phyloP scores from a whole-genome alignment of 2,888 invertebrate genomes.

The Agrotis clavis region DNA sequence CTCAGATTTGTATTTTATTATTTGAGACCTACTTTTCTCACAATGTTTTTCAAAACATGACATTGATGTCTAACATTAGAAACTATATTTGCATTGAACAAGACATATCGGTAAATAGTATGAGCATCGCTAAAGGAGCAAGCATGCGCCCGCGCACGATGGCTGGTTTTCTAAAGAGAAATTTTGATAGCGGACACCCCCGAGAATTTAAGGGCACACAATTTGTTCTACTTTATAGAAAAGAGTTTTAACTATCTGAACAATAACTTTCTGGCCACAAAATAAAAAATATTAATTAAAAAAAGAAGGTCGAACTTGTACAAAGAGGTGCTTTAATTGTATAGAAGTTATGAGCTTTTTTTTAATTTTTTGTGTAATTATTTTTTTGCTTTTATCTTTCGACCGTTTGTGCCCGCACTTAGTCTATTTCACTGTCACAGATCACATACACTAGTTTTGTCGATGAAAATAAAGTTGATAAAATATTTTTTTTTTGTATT shows the following conservation, averaged over 20 bases:
- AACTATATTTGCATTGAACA: no score
- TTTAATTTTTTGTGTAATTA: no score
- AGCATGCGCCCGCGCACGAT: no score
- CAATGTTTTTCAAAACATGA: no score
- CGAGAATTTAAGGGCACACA: no score
- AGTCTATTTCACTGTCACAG: constrained; percentile 52
- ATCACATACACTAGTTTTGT: constrained; percentile 70
- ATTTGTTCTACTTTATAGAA: background rate
- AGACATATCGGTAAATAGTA: no score
- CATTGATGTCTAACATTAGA: no score
- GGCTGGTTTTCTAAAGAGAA: no score
- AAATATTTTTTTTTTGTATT: constrained; percentile 29
- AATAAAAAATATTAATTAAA: constrained; percentile 1
- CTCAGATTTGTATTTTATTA: no score
- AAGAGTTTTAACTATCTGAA: background rate
- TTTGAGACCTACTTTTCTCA: no score
- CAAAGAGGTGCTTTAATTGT: constrained; percentile 26
- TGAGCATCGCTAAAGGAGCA: no score
- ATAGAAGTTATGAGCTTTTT: background rate
- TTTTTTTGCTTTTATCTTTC: background rate
- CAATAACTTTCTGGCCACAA: background rate
- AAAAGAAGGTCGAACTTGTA: constrained; percentile 8
- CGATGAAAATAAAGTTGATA: constrained; percentile 68
- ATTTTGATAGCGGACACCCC: no score
- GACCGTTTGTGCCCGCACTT: constrained; percentile 39